Conservation (phyloP, 2,797 vertebrate genomes). For the Chelmon rostratus region DNA sequence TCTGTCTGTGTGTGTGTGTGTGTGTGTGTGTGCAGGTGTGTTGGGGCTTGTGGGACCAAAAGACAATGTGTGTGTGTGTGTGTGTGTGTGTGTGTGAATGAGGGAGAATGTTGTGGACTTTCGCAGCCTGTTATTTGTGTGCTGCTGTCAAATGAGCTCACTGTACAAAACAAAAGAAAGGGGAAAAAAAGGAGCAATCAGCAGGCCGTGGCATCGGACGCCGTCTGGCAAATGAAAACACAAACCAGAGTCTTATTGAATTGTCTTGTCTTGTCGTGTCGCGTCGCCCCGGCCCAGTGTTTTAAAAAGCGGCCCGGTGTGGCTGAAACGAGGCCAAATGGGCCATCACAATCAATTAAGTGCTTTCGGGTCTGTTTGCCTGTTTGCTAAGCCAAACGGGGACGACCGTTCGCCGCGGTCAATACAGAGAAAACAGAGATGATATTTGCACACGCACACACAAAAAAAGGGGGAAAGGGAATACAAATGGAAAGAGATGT, state of each 20-base stretch:
- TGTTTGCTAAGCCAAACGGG: slow-evolving; percentile 42
- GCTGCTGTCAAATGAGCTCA: slow-evolving; percentile 60
- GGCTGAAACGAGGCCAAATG: slow-evolving; percentile 54
- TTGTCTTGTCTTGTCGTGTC: slow-evolving; percentile 39
- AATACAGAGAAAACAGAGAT: slow-evolving; percentile 39
- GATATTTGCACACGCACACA: slow-evolving; percentile 32
- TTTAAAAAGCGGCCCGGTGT: slow-evolving; percentile 44
- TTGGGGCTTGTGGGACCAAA: slow-evolving; percentile 16
- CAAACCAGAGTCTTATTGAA: slow-evolving; percentile 56
- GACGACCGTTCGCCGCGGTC: slow-evolving; percentile 31
- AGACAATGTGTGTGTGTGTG: slow-evolving; percentile 34
- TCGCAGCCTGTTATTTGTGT: slow-evolving; percentile 60
- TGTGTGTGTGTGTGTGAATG: slow-evolving; percentile 31
- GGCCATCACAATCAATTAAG: slow-evolving; percentile 73
- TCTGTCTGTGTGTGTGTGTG: slow-evolving; percentile 5
- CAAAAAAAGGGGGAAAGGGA: slow-evolving; percentile 6
- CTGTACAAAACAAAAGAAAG: slow-evolving; percentile 21
- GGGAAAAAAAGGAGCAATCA: slow-evolving; percentile 44
- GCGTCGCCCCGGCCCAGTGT: slow-evolving; percentile 21
- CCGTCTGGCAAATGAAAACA: slow-evolving; percentile 51
- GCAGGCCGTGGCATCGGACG: slow-evolving; percentile 24
- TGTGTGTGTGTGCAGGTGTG: slow-evolving; percentile 32
- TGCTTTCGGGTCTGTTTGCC: slow-evolving; percentile 38
- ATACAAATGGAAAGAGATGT: slow-evolving; percentile 22
- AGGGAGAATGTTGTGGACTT: slow-evolving; percentile 44